These are phyloP conservation scores for Criorhina ranunculi DNA, from an alignment of 2,888 invertebrate species.

Conservation along the genomic window DNA sequence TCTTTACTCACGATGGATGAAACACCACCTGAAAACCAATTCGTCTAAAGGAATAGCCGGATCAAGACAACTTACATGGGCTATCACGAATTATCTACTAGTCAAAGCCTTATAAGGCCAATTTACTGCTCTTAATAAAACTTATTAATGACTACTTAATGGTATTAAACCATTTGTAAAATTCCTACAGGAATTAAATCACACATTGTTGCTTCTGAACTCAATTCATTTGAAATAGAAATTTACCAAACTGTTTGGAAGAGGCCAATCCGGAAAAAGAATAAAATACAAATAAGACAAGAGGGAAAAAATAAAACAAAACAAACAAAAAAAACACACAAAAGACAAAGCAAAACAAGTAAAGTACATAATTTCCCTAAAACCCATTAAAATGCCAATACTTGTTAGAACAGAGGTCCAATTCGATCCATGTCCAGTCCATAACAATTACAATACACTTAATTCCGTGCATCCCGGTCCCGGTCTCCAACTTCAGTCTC, in stretches of 20 bases:
- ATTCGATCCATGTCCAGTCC: conserved; percentile 72
- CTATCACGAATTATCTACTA: too few relatives aligned
- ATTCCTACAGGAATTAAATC: conserved; percentile 10
- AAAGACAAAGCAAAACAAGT: conserved; percentile 57
- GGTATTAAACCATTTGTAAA: conserved; percentile 12
- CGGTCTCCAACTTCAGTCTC: conserved; percentile 7
- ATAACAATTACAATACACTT: conserved; percentile 76
- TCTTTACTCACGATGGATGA: too few relatives aligned
- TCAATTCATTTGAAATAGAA: conserved; percentile 55
- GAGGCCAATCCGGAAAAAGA: background rate
- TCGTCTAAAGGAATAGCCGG: too few relatives aligned
- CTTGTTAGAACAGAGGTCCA: conserved; percentile 67
- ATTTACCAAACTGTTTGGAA: conserved; percentile 38
- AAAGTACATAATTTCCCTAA: conserved; percentile 72
- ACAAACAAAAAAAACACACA: conserved; percentile 2
- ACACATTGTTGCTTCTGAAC: conserved; percentile 23
- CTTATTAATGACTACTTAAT: background rate
- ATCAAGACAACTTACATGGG: too few relatives aligned
- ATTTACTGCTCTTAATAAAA: background rate
- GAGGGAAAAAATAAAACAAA: background rate
- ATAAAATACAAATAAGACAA: conserved; percentile 4
- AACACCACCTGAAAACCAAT: too few relatives aligned
- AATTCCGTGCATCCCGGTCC: conserved; percentile 58
- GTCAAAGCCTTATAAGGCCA: too few relatives aligned
- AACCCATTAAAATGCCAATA: conserved; percentile 73